Conservation (phyloP, 2,888 invertebrate species). For the Falcaria lacertinaria region DNA sequence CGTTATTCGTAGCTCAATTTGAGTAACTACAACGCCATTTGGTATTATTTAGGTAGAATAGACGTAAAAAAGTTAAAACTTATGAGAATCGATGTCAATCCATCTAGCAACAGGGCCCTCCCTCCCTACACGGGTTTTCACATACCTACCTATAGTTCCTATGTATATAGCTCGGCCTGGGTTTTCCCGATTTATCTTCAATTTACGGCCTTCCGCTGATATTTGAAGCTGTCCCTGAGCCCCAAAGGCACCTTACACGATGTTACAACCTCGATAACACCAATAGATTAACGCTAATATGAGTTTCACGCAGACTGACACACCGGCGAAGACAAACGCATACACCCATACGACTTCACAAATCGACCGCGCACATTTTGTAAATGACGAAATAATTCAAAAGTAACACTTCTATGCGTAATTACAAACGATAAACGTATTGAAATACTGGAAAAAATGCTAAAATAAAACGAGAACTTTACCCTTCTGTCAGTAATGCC, state of each 20-base stretch:
- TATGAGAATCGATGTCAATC: conserved; percentile 58
- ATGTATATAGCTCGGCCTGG: conserved; percentile 23
- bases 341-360: conserved; percentile 32
- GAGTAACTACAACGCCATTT: conserved; percentile 5
- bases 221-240: conserved; percentile 12
- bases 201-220: conserved; percentile 26
- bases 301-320: conserved; percentile 35
- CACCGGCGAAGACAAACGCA: conserved; percentile 39
- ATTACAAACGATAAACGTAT: conserved; percentile 18
- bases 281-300: conserved; percentile 29
- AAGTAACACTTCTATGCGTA: conserved; percentile 9
- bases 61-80: conserved; percentile 23
- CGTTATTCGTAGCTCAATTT: conserved; percentile 5
- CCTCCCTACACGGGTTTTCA: conserved; percentile 28
- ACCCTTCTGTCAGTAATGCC: conserved; percentile 75
- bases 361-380: conserved; percentile 9
- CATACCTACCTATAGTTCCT: conserved; percentile 32
- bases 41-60: conserved; percentile 16
- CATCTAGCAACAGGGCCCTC: conserved; percentile 67
- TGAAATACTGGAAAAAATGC: conserved; percentile 32
- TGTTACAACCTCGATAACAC: conserved; percentile 29
- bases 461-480: conserved; percentile 58
- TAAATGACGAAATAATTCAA: neutral
- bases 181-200: conserved; percentile 29
- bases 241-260: conserved; percentile 25